Evolutionary conservation across 2,888 invertebrate genomes (phyloP).

Genomic region (Eugnorisma glareosa): DNA sequence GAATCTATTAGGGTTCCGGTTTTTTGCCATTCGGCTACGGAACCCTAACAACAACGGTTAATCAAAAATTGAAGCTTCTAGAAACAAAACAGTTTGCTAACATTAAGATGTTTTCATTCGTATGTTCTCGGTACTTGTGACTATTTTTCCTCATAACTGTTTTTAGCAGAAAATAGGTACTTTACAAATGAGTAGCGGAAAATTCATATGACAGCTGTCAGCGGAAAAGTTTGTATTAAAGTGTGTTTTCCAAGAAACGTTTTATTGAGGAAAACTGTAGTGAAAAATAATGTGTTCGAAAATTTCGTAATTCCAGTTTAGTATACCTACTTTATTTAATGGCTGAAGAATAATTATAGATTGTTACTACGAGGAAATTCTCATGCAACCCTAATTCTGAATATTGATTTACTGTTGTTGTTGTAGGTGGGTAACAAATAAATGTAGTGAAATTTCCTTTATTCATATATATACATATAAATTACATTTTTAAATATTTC

Average conservation of each 20-base stretch:
- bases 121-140: not conserved
- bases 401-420: not conserved
- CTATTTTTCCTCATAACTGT: not conserved
- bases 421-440: not conserved
- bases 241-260: slow-evolving; percentile 12
- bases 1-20: no score
- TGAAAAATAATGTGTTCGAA: not conserved
- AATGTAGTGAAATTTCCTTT: no score
- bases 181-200: not conserved
- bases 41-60: no score
- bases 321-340: not conserved
- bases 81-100: not conserved
- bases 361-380: not conserved
- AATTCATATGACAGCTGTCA: slow-evolving; percentile 24
- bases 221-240: slow-evolving; percentile 15
- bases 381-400: not conserved
- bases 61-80: not conserved
- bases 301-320: not conserved
- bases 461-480: no score
- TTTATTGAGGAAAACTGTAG: slow-evolving; percentile 2
- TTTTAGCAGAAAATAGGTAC: not conserved
- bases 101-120: not conserved
- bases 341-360: not conserved
- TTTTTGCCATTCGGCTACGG: no score
- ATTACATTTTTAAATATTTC: no score